These are phyloP conservation scores for Aricia agestis DNA, from an alignment of 1,140 invertebrate species.

Conservation along the genomic window DNA sequence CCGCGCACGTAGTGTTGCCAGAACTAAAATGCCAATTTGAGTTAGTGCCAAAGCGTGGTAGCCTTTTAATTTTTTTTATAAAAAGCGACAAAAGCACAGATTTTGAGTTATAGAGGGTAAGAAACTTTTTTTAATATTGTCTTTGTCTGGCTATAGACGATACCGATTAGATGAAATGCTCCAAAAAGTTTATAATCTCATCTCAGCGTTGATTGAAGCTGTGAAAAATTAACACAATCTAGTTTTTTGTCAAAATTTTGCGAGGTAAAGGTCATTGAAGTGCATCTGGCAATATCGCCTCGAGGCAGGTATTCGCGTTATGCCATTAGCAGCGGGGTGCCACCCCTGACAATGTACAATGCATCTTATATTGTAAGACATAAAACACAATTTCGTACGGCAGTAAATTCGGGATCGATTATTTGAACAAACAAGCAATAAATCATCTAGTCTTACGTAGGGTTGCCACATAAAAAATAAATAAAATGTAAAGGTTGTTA, in stretches of 20 bases:
- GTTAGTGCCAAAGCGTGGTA: not conserved
- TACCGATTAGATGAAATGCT: too few relatives aligned
- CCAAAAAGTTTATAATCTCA: too few relatives aligned
- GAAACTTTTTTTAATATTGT: too few relatives aligned
- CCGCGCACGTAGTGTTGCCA: not conserved
- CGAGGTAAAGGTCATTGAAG: not conserved
- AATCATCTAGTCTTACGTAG: slow-evolving; percentile 11
- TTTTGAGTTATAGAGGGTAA: too few relatives aligned
- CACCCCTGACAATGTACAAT: not conserved
- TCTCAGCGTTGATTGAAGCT: too few relatives aligned
- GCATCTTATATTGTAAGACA: not conserved
- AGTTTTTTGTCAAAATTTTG: not conserved
- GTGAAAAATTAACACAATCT: not conserved
- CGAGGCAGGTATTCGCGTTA: slow-evolving; percentile 3
- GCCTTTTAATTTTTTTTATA: not conserved
- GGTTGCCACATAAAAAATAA: not conserved
- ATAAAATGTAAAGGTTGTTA: too few relatives aligned
- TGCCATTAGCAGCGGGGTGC: not conserved
- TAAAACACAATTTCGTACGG: not conserved
- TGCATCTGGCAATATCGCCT: not conserved
- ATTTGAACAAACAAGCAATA: slow-evolving; percentile 16
- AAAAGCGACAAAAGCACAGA: too few relatives aligned
- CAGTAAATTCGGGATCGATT: not conserved
- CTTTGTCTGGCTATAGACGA: too few relatives aligned
- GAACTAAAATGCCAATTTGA: not conserved